phyloP scores from a whole-genome alignment of 2,797 vertebrate genomes.

The Poliocrania exsul region DNA sequence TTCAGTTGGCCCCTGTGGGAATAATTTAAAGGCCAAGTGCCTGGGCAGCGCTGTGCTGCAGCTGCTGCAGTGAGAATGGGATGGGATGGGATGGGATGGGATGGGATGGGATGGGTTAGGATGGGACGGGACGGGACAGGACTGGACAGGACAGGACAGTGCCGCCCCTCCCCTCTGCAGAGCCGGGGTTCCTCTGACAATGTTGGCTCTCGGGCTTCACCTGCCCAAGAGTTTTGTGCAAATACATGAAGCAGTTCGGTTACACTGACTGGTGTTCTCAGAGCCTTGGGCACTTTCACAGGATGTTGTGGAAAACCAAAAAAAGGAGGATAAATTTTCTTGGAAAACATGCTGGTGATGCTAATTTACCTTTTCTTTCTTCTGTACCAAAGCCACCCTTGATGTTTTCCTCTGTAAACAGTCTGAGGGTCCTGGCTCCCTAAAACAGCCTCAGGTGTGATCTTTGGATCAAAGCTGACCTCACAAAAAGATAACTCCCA shows the following conservation, averaged over 20 bases:
- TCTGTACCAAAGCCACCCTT: neutral
- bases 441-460: neutral
- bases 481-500: neutral
- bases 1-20: conserved; percentile 73
- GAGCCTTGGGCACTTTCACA: conserved; percentile 21
- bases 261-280: neutral
- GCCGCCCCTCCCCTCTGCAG: neutral
- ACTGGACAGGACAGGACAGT: neutral
- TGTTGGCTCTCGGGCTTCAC: neutral
- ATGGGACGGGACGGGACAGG: neutral
- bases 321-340: neutral
- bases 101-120: neutral
- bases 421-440: neutral
- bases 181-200: neutral
- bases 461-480: neutral
- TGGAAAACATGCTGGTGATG: neutral
- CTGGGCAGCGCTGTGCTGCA: conserved; percentile 9
- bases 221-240: neutral
- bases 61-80: neutral
- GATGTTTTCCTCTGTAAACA: neutral
- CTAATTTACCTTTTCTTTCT: neutral
- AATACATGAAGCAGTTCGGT: neutral
- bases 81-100: neutral
- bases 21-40: conserved; percentile 72
- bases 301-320: neutral